Evolutionary conservation across 2,888 invertebrate genomes (phyloP), one percentile per base, ranked within the genome.

Genomic region (Nomada ferruginata): DNA sequence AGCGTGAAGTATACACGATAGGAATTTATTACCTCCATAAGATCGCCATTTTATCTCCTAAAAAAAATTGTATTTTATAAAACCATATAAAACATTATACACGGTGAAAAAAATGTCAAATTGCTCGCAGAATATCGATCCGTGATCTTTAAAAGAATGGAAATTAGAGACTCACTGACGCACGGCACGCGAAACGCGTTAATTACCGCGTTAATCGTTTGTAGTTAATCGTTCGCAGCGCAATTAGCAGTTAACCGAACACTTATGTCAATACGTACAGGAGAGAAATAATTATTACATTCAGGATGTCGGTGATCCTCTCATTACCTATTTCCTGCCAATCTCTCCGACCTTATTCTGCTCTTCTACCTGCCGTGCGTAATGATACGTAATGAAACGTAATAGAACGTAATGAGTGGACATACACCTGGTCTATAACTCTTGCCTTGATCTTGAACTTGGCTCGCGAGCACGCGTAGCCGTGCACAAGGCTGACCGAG

Each of bases 321-420:
- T 82, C 74, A 85, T 88, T 86, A 86, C 75, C 82, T 79, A 85
- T 87, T 88, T 87, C 86, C 82, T 78, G 79, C 50, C 85, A 85
- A 83, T 86, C 71, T 84, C 76, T 68, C 65, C 78, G 84, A 69
- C 79, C 83, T 83, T 83, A 83, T 74, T 77, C 59, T 73, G 26
- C 66, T 73, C 78, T 71, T 61, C 61, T 79, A 87, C 81, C 77
- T 65, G 61, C 79, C 60, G 68, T 75, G 79, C 78, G 65, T 85
- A 87, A 87, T 84, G 85, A 87, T 79, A 87, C 80, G 70, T 85
- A 84, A 87, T 87, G 84, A 82, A 84, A 85, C 84, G 79, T 85
- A 87, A 87, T 87, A 79, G 84, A 87, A 84, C 75, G 80, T 87
- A 87, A 87, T 85, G 78, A 75, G 71, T 84, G 74, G 84, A 87